Evolutionary conservation across 2,113 vertebrate species (phyloP).

Genomic region (Cochlearius cochlearius): DNA sequence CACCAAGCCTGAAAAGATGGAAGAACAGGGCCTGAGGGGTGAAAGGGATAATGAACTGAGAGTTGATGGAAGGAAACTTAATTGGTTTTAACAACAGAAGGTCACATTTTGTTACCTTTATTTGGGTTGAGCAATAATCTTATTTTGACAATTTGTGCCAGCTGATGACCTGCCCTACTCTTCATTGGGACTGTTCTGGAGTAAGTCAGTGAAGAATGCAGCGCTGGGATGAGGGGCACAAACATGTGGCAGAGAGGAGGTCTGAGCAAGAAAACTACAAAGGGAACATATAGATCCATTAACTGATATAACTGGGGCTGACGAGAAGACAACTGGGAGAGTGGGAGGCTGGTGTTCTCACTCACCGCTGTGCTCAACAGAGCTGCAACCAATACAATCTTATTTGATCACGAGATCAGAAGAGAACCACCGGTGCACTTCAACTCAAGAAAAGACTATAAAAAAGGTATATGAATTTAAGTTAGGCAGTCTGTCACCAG

Average conservation of each 20-base stretch:
- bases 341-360: not conserved
- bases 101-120: constrained; percentile 49
- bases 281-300: fast-evolving
- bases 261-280: not conserved
- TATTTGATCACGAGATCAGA: not conserved
- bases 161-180: not conserved
- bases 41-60: constrained; percentile 46
- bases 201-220: not conserved
- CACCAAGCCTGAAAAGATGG: constrained; percentile 13
- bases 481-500: not conserved
- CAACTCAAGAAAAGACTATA: not conserved
- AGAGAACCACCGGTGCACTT: not conserved
- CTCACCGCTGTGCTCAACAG: not conserved
- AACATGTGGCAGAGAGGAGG: not conserved
- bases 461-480: not conserved
- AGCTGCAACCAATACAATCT: not conserved
- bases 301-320: not conserved
- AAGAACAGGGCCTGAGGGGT: constrained; percentile 27
- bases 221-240: not conserved
- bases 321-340: not conserved
- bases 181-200: not conserved
- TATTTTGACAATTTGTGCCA: constrained; percentile 6
- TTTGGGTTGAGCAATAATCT: not conserved
- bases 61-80: constrained; percentile 47
- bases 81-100: constrained; percentile 48